phyloP scores from a whole-genome alignment of 2,113 vertebrate species.

The Nothocercus julius region DNA sequence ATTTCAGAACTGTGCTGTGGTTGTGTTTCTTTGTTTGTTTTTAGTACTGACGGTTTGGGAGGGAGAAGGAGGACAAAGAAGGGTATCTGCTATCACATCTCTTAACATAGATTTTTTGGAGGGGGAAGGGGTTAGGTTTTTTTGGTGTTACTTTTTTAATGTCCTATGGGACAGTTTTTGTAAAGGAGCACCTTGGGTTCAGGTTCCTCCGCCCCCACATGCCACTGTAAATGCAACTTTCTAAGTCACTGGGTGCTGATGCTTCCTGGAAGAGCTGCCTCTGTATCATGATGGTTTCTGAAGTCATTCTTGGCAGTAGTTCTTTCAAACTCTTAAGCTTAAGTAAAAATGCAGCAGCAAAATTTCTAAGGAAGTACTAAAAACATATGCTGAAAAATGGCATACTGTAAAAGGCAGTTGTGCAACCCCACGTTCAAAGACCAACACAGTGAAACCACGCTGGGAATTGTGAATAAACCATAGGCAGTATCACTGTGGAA shows the following conservation, averaged over 20 bases:
- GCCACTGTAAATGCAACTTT: neutral
- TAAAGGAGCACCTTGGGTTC: neutral
- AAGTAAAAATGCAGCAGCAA: neutral
- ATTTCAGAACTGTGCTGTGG: neutral
- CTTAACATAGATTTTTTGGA: neutral
- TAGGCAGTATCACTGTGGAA: neutral
- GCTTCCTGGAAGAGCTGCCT: neutral
- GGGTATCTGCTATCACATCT: neutral
- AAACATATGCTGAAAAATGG: neutral
- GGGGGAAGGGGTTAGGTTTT: no score
- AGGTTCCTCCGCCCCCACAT: fast-evolving
- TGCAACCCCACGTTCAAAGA: neutral
- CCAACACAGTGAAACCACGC: neutral
- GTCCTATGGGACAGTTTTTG: neutral
- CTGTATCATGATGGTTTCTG: neutral
- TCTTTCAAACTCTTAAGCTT: neutral
- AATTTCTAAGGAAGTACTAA: neutral
- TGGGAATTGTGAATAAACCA: neutral
- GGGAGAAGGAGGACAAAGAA: no score
- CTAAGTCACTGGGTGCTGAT: neutral
- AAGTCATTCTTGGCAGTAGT: slow-evolving; percentile 1
- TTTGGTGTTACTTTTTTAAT: neutral
- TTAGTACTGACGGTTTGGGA: no score
- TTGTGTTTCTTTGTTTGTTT: neutral
- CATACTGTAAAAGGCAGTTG: neutral